phyloP scores from a whole-genome alignment of 2,888 invertebrate species.

The Cerceris ruficornis region DNA sequence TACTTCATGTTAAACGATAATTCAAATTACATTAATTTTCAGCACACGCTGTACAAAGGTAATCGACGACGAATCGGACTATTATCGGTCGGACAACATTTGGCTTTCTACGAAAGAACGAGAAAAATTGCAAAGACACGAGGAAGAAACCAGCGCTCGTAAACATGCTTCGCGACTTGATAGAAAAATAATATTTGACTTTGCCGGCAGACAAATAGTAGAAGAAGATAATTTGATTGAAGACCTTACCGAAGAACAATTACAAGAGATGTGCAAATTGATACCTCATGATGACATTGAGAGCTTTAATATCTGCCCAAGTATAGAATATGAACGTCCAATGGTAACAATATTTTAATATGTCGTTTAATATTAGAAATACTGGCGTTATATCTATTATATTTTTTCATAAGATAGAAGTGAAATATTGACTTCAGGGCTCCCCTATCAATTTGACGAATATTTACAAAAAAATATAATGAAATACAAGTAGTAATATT shows the following conservation, averaged over 20 bases:
- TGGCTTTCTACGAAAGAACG: conserved; percentile 91
- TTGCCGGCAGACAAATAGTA: conserved; percentile 84
- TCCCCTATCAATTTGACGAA: too few species aligned
- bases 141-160: conserved; percentile 86
- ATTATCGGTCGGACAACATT: conserved; percentile 90
- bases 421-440: too few species aligned
- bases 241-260: conserved; percentile 78
- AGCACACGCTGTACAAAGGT: conserved; percentile 90
- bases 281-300: conserved; percentile 49
- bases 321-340: conserved; percentile 72
- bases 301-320: conserved; percentile 66
- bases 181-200: conserved; percentile 88
- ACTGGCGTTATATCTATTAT: too few species aligned
- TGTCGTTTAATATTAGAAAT: too few species aligned
- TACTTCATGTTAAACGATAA: background rate
- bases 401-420: too few species aligned
- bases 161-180: conserved; percentile 87
- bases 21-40: conserved; percentile 20
- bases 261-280: conserved; percentile 80
- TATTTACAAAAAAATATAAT: conserved; percentile 6
- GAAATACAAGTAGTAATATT: conserved; percentile 2
- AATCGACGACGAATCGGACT: conserved; percentile 97
- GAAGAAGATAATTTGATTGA: conserved; percentile 70
- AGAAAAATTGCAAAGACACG: conserved; percentile 86
- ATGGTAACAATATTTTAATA: conserved; percentile 54